Percentiles rank a stretch among this genome's conserved stretches.
Conservation (phyloP, 1,140 invertebrate species). For the Reticulitermes speratus region DNA sequence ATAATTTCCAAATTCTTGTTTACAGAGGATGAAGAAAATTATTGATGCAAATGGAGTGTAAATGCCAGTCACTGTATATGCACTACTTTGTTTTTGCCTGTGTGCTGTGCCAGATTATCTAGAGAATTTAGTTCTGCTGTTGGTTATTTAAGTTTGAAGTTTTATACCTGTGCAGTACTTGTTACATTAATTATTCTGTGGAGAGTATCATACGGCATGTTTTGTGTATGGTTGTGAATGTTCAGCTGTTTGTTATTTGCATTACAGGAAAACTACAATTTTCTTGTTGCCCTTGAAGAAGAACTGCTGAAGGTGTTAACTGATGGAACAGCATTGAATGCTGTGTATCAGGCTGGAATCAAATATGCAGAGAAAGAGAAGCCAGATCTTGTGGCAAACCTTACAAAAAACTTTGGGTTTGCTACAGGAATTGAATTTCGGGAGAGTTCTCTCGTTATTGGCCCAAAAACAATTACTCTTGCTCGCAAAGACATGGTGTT, state of each 20-base stretch:
- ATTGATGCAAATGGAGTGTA: no score
- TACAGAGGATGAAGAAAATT: no score
- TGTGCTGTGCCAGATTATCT: no score
- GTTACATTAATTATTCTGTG: no score
- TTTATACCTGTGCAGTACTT: no score
- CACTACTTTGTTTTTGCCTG: no score
- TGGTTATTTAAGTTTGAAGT: no score
- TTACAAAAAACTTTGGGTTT: constrained; percentile 91
- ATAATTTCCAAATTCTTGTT: no score
- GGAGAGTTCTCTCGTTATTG: constrained; percentile 89
- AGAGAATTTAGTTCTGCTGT: no score
- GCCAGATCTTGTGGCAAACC: constrained; percentile 80
- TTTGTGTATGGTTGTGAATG: no score
- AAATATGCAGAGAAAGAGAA: constrained; percentile 85
- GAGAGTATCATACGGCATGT: no score
- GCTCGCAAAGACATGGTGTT: constrained; percentile 96
- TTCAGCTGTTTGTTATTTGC: not conserved
- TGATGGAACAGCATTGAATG: constrained; percentile 79
- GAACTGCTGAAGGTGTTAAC: constrained; percentile 83
- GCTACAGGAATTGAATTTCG: constrained; percentile 98
- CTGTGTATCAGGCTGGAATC: constrained; percentile 86
- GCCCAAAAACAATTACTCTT: constrained; percentile 79
- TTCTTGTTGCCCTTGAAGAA: constrained; percentile 88
- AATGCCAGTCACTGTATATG: no score
- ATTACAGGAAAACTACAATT: constrained; percentile 86